Evolutionary conservation across 2,888 invertebrate species (phyloP).

Genomic region (Erebia epiphron): DNA sequence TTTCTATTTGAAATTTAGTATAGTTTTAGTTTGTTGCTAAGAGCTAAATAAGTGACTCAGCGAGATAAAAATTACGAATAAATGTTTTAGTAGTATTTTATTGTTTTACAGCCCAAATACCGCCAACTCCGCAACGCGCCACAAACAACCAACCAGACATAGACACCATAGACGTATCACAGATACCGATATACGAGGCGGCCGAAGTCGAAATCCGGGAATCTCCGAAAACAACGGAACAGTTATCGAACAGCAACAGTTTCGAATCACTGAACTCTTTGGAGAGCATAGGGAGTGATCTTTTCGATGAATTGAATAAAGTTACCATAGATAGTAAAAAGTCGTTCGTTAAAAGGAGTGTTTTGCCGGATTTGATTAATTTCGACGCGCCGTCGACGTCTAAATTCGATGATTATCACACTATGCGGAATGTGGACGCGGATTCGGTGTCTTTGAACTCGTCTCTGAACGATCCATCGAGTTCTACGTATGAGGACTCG

Average conservation of each 20-base stretch:
- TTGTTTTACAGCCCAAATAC: conserved; percentile 23
- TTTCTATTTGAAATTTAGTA: too few relatives aligned
- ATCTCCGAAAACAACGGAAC: conserved; percentile 48
- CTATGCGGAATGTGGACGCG: conserved; percentile 48
- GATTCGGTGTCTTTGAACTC: conserved; percentile 45
- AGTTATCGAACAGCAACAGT: conserved; percentile 55
- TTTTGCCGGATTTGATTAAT: conserved; percentile 70
- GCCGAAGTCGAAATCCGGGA: conserved; percentile 63
- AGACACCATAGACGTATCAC: conserved; percentile 60
- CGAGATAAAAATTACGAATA: too few relatives aligned
- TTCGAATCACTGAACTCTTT: conserved; percentile 69
- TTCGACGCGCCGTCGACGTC: conserved; percentile 73
- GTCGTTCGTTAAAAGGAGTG: conserved; percentile 56
- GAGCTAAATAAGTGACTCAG: too few relatives aligned
- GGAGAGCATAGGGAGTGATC: conserved; percentile 67
- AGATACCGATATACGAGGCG: conserved; percentile 73
- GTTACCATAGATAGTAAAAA: conserved; percentile 58
- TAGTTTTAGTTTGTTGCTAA: too few relatives aligned
- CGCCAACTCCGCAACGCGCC: conserved; percentile 33
- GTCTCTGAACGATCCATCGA: conserved; percentile 40
- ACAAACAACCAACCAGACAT: conserved; percentile 27
- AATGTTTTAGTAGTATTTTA: not conserved
- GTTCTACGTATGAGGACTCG: conserved; percentile 20
- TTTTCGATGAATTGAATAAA: conserved; percentile 68
- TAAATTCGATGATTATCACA: conserved; percentile 67